Evolutionary conservation across 2,113 vertebrate species (phyloP).

Genomic region (Siphamia tubifer): DNA sequence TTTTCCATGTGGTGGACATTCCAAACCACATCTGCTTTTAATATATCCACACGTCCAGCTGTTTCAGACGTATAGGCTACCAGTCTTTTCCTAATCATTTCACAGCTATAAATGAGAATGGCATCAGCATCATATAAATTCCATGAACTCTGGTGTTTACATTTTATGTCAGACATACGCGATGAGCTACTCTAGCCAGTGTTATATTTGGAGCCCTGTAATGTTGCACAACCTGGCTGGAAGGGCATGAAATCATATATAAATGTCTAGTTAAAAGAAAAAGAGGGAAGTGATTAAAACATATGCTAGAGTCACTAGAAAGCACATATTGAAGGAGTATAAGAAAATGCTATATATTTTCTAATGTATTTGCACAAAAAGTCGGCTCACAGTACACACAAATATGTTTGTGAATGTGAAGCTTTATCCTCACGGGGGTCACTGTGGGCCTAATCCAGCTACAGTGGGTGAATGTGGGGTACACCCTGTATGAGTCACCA

Average conservation of each 20-base stretch:
- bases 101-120: constrained; percentile 26
- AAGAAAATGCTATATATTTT: too few species aligned
- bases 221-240: background rate
- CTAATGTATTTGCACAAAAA: too few species aligned
- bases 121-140: constrained; percentile 3
- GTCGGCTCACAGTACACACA: too few species aligned
- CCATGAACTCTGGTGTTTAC: background rate
- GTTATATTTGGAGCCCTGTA: background rate
- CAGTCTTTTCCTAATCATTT: constrained; percentile 40
- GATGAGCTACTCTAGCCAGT: background rate
- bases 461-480: too few species aligned
- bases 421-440: too few species aligned
- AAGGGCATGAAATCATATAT: background rate
- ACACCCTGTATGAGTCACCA: too few species aligned
- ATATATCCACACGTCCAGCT: constrained; percentile 63
- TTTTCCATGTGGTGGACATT: constrained; percentile 76
- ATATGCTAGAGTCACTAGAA: too few species aligned
- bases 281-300: too few species aligned
- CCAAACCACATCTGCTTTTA: constrained; percentile 75
- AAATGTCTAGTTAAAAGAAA: background rate
- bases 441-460: too few species aligned
- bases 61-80: constrained; percentile 57
- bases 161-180: background rate
- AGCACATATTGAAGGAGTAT: too few species aligned
- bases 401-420: too few species aligned